These are phyloP conservation scores for Sympetrum striolatum DNA, from an alignment of 2,888 invertebrate genomes.

Conservation along the genomic window DNA sequence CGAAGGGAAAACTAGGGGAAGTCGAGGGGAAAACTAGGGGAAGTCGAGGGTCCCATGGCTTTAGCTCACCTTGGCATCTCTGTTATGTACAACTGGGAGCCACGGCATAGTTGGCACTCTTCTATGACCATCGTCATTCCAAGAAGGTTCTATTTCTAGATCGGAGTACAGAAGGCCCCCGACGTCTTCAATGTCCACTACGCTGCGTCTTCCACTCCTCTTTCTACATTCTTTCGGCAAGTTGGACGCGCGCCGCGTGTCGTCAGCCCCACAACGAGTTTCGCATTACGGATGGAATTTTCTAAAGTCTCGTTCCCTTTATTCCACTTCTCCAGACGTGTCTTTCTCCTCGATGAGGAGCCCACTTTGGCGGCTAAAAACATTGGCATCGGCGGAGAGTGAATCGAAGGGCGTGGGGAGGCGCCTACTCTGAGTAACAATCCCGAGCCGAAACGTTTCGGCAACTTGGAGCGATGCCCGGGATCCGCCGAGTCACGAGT, in stretches of 20 bases:
- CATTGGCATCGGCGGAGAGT: not conserved
- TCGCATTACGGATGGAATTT: not conserved
- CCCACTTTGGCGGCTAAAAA: not conserved
- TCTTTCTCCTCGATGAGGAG: not conserved
- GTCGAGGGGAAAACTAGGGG: not conserved
- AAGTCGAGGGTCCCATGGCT: not conserved
- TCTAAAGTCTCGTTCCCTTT: not conserved
- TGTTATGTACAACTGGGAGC: not conserved
- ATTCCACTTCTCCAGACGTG: not conserved
- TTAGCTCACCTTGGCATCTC: not conserved
- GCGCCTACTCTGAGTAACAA: not conserved
- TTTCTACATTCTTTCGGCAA: not conserved
- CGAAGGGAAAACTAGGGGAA: not conserved
- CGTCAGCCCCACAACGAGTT: not conserved
- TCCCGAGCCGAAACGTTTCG: not conserved
- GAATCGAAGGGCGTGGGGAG: not conserved
- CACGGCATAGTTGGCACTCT: not conserved
- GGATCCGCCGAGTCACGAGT: not conserved
- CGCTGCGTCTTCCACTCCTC: not conserved
- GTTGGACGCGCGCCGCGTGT: not conserved
- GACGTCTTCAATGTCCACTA: not conserved
- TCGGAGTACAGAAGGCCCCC: not conserved
- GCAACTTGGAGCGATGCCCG: not conserved
- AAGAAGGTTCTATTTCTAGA: not conserved
- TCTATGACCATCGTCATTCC: not conserved